A percentile compares a stretch with the other conserved stretches of the same genome.
These are phyloP conservation scores for Encarsia formosa DNA, from an alignment of 2,888 invertebrate genomes.

Conservation along the genomic window DNA sequence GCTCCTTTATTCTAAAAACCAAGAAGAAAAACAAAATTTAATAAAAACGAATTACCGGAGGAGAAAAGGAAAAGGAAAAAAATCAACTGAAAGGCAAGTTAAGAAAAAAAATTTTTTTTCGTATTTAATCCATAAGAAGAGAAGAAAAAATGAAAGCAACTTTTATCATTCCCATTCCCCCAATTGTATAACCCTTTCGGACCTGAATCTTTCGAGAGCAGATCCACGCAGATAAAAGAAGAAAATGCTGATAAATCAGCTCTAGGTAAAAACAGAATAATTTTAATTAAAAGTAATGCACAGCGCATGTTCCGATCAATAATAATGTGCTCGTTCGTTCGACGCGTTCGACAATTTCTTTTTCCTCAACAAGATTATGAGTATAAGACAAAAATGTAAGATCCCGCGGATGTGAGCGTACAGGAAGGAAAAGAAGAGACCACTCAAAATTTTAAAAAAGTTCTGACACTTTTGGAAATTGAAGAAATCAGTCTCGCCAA, in stretches of 20 bases:
- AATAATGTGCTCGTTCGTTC: slow-evolving; percentile 32
- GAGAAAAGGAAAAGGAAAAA: slow-evolving; percentile 7
- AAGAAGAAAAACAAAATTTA: slow-evolving; percentile 3
- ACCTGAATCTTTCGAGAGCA: slow-evolving; percentile 27
- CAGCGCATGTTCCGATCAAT: slow-evolving; percentile 27
- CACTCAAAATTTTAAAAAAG: too few species aligned
- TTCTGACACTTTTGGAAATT: too few species aligned
- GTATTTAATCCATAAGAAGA: neutral
- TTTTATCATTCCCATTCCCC: slow-evolving; percentile 25
- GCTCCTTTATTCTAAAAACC: slow-evolving; percentile 30
- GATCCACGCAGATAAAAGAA: slow-evolving; percentile 5
- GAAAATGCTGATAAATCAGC: slow-evolving; percentile 7
- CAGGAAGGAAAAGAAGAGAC: too few species aligned
- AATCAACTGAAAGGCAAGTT: neutral
- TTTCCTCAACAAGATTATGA: slow-evolving; percentile 30
- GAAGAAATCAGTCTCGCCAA: too few species aligned
- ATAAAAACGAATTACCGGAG: too few species aligned
- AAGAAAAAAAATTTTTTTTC: slow-evolving; percentile 1
- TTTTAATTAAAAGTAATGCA: slow-evolving; percentile 1
- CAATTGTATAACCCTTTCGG: slow-evolving; percentile 23
- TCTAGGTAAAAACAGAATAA: slow-evolving; percentile 4
- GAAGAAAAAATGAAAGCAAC: slow-evolving; percentile 13
- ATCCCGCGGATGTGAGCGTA: slow-evolving; percentile 9
- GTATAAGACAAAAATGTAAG: slow-evolving; percentile 10
- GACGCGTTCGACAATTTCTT: slow-evolving; percentile 36